Evolutionary conservation across 2,113 vertebrate species (phyloP).

Genomic region (Menura novaehollandiae): DNA sequence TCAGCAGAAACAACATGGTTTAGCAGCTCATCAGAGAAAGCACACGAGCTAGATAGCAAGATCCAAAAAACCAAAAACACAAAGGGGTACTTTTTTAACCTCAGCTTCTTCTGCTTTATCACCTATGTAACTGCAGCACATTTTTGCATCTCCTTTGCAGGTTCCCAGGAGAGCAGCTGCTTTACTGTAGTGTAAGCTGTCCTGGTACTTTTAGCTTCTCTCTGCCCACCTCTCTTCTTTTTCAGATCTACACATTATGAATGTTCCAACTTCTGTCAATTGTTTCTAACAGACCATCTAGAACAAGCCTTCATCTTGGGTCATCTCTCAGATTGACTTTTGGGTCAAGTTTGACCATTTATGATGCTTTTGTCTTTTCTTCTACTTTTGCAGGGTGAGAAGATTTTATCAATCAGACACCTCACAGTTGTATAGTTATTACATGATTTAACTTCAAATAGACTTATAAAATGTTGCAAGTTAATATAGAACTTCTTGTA

Average conservation of each 20-base stretch:
- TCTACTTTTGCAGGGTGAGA: background rate
- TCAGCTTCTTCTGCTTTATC: constrained; percentile 48
- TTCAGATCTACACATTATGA: background rate
- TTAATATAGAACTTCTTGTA: background rate
- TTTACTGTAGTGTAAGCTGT: background rate
- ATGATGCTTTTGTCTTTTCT: background rate
- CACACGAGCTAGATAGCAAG: background rate
- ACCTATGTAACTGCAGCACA: background rate
- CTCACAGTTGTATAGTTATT: background rate
- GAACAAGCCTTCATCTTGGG: background rate
- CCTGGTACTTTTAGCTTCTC: background rate
- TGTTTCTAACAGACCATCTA: background rate
- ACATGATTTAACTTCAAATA: background rate
- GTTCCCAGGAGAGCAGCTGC: constrained; percentile 17
- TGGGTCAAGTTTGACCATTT: background rate
- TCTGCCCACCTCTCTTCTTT: background rate
- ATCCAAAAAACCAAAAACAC: constrained; percentile 26
- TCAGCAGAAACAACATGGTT: background rate
- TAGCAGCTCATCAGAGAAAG: constrained; percentile 8
- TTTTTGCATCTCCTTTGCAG: constrained; percentile 37
- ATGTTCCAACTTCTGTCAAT: background rate
- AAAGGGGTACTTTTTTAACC: constrained; percentile 22
- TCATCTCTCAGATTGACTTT: background rate
- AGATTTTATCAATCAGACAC: background rate
- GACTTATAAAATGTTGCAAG: background rate